Conservation (phyloP, 2,797 vertebrate genomes). For the Scarus forsteni region DNA sequence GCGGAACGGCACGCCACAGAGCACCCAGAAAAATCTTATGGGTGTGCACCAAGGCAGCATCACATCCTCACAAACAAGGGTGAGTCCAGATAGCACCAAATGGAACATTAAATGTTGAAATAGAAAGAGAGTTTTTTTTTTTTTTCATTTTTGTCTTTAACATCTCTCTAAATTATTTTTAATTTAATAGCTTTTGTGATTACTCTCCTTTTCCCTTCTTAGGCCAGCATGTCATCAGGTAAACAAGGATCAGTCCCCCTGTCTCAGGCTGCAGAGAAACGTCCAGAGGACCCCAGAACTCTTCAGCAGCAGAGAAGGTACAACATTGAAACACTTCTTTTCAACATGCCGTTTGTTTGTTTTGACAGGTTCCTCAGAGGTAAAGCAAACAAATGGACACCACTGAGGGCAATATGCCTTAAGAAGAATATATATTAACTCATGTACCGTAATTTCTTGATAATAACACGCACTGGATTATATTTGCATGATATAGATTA, state of each 20-base stretch:
- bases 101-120: background rate
- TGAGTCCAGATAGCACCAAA: slow-evolving; percentile 58
- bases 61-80: slow-evolving; percentile 92
- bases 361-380: background rate
- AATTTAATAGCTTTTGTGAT: background rate
- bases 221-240: slow-evolving; percentile 90
- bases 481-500: too few species aligned
- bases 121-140: too few species aligned
- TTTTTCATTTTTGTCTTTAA: background rate
- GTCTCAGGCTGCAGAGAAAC: slow-evolving; percentile 88
- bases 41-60: slow-evolving; percentile 81
- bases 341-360: background rate
- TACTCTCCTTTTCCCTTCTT: slow-evolving; percentile 43
- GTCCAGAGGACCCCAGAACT: slow-evolving; percentile 93
- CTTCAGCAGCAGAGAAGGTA: slow-evolving; percentile 92
- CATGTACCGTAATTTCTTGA: too few species aligned
- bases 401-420: background rate
- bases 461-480: too few species aligned
- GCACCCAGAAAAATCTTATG: slow-evolving; percentile 91
- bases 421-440: too few species aligned
- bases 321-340: background rate
- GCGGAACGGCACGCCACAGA: slow-evolving; percentile 95
- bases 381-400: background rate
- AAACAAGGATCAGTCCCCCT: slow-evolving; percentile 90
- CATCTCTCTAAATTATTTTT: background rate